Evolutionary conservation across 2,113 vertebrate genomes (phyloP).

Genomic region (Epinephelus cyanopodus): DNA sequence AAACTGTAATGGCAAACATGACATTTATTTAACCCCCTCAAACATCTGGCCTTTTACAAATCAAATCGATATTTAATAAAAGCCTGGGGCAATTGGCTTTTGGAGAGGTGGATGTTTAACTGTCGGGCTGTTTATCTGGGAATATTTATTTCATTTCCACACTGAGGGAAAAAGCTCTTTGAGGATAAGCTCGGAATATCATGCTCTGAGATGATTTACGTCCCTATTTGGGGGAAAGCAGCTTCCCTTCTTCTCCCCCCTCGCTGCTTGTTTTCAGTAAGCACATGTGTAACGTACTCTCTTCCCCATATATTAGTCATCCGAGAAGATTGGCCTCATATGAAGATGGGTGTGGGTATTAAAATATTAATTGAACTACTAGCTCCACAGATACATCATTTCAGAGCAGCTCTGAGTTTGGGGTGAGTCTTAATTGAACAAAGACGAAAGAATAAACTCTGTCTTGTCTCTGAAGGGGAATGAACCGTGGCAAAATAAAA

Average conservation of each 20-base stretch:
- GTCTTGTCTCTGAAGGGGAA: slow-evolving; percentile 83
- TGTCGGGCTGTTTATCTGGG: slow-evolving; percentile 72
- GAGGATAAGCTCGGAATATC: slow-evolving; percentile 65
- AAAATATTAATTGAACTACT: slow-evolving; percentile 77
- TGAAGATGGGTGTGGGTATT: slow-evolving; percentile 66
- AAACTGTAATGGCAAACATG: slow-evolving; percentile 60
- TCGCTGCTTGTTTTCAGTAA: slow-evolving; percentile 53
- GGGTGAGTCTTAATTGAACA: slow-evolving; percentile 79
- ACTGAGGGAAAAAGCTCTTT: slow-evolving; percentile 59
- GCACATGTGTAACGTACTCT: slow-evolving; percentile 63
- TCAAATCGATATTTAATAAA: slow-evolving; percentile 85
- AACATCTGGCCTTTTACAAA: slow-evolving; percentile 83
- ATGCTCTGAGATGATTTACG: slow-evolving; percentile 76
- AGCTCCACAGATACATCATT: slow-evolving; percentile 57
- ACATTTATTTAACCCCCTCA: slow-evolving; percentile 77
- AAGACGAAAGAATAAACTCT: slow-evolving; percentile 85
- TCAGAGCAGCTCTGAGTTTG: slow-evolving; percentile 53
- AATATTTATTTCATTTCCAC: slow-evolving; percentile 77
- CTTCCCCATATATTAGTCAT: slow-evolving; percentile 71
- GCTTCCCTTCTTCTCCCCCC: slow-evolving; percentile 26
- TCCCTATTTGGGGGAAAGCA: slow-evolving; percentile 66
- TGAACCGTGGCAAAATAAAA: slow-evolving; percentile 88
- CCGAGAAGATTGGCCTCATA: slow-evolving; percentile 65
- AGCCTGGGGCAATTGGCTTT: slow-evolving; percentile 71
- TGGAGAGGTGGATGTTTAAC: slow-evolving; percentile 72